Conservation (phyloP, 2,797 vertebrate species). For the Uromys caudimaculatus region DNA sequence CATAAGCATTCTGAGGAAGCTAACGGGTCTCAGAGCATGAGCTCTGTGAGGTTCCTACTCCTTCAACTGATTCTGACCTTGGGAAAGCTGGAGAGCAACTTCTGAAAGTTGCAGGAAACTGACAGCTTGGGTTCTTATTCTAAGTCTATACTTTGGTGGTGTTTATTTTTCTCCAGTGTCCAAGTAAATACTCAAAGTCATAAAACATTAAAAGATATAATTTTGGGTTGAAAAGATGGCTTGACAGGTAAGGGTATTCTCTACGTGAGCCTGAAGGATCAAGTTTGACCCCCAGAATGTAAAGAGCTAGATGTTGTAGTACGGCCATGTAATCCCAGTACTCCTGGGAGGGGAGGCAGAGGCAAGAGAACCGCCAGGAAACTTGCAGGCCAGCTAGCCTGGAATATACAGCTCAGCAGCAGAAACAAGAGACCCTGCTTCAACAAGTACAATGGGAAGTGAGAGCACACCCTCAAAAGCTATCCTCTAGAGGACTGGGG, state of each 20-base stretch:
- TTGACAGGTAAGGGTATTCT: not conserved
- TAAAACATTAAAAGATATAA: not conserved
- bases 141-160: not conserved
- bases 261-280: not conserved
- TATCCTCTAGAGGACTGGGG: not conserved
- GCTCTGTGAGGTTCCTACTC: constrained; percentile 48
- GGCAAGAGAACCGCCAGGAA: not conserved
- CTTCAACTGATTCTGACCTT: constrained; percentile 60
- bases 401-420: not conserved
- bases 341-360: not conserved
- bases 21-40: not conserved
- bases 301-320: not conserved
- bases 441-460: not conserved
- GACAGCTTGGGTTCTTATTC: constrained; percentile 35
- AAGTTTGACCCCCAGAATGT: not conserved
- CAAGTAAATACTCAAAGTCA: constrained; percentile 55
- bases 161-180: constrained; percentile 34
- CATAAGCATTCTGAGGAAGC: not conserved
- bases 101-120: constrained; percentile 23
- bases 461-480: not conserved
- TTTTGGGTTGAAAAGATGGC: not conserved
- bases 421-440: not conserved
- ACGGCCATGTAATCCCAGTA: no score
- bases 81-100: constrained; percentile 10
- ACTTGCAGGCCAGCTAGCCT: not conserved